A percentile compares a stretch with the other conserved stretches of the same genome.
Conservation (phyloP, 1,140 invertebrate species). For the Aradophagus sp. region DNA sequence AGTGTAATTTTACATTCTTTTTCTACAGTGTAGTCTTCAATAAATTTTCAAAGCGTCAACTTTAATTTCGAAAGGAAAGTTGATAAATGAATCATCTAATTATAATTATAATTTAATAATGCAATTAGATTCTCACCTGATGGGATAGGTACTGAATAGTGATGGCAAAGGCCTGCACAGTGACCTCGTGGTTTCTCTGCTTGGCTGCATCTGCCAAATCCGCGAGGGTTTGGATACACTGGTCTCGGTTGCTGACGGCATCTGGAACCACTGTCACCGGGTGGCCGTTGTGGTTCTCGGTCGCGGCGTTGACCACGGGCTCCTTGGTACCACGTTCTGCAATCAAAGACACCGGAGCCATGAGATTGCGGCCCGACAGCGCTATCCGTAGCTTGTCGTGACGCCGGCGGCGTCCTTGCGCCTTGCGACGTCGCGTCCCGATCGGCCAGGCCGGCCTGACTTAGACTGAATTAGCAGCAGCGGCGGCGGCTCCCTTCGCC, state of each 20-base stretch:
- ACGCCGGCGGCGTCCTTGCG: constrained; percentile 21
- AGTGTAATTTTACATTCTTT: too few species aligned
- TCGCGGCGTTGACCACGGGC: constrained; percentile 4
- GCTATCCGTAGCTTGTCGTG: constrained; percentile 12
- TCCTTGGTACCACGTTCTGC: constrained; percentile 67
- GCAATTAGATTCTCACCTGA: constrained; percentile 75
- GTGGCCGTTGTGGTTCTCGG: constrained; percentile 36
- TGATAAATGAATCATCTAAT: too few species aligned
- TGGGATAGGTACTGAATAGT: constrained; percentile 83
- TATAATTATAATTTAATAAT: too few species aligned
- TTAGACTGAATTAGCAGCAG: constrained; percentile 69
- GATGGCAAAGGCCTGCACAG: constrained; percentile 81
- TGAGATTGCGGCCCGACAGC: constrained; percentile 34
- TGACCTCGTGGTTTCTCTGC: constrained; percentile 64
- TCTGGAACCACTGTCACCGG: constrained; percentile 33
- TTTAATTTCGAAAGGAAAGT: too few species aligned
- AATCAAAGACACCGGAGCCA: constrained; percentile 64
- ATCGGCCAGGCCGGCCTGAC: constrained; percentile 56
- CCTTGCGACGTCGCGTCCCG: constrained; percentile 58
- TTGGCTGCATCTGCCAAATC: constrained; percentile 39
- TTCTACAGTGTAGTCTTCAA: too few species aligned
- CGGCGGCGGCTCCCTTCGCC: constrained; percentile 35
- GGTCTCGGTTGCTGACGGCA: constrained; percentile 32
- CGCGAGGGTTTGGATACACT: constrained; percentile 19
- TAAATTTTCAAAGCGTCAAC: too few species aligned